Evolutionary conservation across 2,888 invertebrate genomes (phyloP).

Genomic region (Drosophila mayaguana): DNA sequence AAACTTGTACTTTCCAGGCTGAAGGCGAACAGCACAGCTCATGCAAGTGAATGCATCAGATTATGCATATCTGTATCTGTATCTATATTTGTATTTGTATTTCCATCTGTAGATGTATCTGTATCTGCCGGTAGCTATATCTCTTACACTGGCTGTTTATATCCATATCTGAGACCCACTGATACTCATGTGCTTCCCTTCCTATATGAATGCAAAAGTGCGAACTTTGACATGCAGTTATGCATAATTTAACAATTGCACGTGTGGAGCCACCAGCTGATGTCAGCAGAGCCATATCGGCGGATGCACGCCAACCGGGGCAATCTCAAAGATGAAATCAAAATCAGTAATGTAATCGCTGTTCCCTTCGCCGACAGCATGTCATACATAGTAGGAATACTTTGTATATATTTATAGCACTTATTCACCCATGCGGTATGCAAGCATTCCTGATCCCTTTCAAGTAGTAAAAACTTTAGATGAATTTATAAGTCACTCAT

Average conservation of each 20-base stretch:
- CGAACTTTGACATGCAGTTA: constrained; percentile 42
- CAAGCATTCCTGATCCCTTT: too few relatives aligned
- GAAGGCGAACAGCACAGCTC: constrained; percentile 9
- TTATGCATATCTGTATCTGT: background rate
- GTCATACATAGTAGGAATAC: background rate
- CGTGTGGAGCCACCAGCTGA: constrained; percentile 54
- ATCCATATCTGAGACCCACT: background rate
- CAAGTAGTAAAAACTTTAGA: background rate
- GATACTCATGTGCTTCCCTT: background rate
- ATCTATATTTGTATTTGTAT: background rate
- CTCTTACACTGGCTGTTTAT: background rate
- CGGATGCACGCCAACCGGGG: constrained; percentile 38
- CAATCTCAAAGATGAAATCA: constrained; percentile 28
- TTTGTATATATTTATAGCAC: too few relatives aligned
- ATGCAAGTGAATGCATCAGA: constrained; percentile 43
- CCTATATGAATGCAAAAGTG: constrained; percentile 6
- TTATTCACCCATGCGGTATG: background rate
- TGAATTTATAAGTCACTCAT: background rate
- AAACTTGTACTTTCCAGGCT: constrained; percentile 3
- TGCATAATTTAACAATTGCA: constrained; percentile 65
- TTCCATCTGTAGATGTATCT: background rate
- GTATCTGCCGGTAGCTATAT: background rate
- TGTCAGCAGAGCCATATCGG: constrained; percentile 42
- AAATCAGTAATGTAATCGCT: constrained; percentile 6
- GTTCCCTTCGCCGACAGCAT: background rate